Conservation (phyloP, 2,113 vertebrate genomes). For the Myotis davidii region DNA sequence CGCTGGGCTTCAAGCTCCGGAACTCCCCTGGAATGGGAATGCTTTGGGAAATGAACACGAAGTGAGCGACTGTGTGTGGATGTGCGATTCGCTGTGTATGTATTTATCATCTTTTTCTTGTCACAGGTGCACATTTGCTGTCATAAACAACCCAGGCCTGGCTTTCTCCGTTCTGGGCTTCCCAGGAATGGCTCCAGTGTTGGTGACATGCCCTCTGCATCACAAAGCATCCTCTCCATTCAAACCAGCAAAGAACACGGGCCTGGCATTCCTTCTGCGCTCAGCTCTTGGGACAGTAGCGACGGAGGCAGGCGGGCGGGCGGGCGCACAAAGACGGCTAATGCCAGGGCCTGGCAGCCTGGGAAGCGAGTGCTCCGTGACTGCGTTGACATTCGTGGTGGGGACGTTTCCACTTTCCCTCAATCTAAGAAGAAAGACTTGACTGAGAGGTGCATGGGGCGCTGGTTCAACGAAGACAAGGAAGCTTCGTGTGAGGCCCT, state of each 20-base stretch:
- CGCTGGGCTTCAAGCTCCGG: neutral
- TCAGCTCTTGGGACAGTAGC: neutral
- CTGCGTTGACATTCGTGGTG: neutral
- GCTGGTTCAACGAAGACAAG: neutral
- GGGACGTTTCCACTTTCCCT: neutral
- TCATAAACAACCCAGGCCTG: neutral
- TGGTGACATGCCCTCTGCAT: neutral
- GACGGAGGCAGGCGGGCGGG: neutral
- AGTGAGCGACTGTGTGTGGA: neutral
- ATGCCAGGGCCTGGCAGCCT: too few species aligned
- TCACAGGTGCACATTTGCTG: neutral
- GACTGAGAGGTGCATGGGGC: neutral
- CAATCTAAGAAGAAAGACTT: neutral
- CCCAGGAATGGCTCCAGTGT: neutral
- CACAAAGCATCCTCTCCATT: neutral
- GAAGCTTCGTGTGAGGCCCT: neutral
- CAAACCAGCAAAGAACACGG: neutral
- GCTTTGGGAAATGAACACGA: neutral
- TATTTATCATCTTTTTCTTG: neutral
- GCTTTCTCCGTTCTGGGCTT: neutral
- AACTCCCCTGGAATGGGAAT: neutral
- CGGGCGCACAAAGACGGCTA: too few species aligned
- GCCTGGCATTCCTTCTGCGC: neutral
- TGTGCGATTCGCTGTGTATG: neutral
- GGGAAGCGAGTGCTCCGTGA: neutral